Evolutionary conservation across 2,888 invertebrate species (phyloP), one percentile per base, ranked within the genome.

Genomic region (Sthenelais limicola): DNA sequence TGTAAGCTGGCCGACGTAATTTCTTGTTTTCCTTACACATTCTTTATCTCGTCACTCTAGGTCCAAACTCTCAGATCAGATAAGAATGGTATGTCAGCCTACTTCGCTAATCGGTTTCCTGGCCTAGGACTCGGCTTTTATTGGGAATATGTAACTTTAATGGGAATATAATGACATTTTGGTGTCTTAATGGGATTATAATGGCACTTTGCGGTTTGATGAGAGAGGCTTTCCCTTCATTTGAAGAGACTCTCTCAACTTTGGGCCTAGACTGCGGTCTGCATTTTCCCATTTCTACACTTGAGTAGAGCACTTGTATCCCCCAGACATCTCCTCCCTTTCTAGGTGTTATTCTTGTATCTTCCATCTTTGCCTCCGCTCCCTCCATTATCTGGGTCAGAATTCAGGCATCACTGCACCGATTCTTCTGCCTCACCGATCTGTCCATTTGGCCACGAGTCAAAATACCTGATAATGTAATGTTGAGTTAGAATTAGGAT

Each of bases 371-470:
- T n/a, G n/a, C n/a, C n/a, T n/a, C n/a, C n/a, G n/a, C n/a, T n/a
- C n/a, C n/a, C n/a, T n/a, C n/a, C n/a, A n/a, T n/a, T n/a, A n/a
- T 62, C 62, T 62, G 28, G 62, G 62, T 62, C 62, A 62, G 28
- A 33, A 9, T 62, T 62, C 62, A 62, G 62, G 62, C 62, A 35
- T 62, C 62, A 62, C 62, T 62, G 43, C 62, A 35, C 38, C 62
- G 38, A 62, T 62, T 62, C 26, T 62, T 62, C 62, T 28, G 38
- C 21, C 35, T 62, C 38, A 62, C 38, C 26, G 62, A 62, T 26
- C 26, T 62, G 62, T 62, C 62, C 38, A 62, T 62, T 62, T 62
- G 62, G 62, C 62, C 62, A 62, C 38, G 38, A 62, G 62, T 62
- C 62, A 62, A 62, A 26, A 35, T 62, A 62, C 62, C 62, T 62